phyloP scores from a whole-genome alignment of 1,140 invertebrate genomes.

The Rhyzopertha dominica region DNA sequence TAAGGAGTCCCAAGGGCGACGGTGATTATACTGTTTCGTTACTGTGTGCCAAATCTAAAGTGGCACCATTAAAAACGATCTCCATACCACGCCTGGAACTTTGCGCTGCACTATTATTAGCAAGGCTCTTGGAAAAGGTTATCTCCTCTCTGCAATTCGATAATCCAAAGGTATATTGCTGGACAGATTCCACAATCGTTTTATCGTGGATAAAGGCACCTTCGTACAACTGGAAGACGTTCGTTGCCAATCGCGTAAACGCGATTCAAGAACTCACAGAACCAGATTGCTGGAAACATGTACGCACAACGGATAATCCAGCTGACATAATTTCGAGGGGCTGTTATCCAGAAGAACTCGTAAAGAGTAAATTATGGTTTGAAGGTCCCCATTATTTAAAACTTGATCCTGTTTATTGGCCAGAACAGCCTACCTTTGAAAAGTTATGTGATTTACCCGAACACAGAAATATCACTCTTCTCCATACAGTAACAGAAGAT shows the following conservation, averaged over 20 bases:
- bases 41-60: conserved; percentile 41
- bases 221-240: conserved; percentile 18
- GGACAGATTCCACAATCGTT: conserved; percentile 24
- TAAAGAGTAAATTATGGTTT: conserved; percentile 33
- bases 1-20: conserved; percentile 15
- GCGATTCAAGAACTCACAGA: conserved; percentile 36
- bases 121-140: conserved; percentile 17
- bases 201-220: conserved; percentile 20
- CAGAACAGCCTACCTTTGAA: no score
- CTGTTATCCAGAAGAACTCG: conserved; percentile 15
- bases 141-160: conserved; percentile 9
- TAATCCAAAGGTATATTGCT: conserved; percentile 11
- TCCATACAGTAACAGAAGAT: background rate
- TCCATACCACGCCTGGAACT: conserved; percentile 49
- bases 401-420: no score
- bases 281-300: conserved; percentile 35
- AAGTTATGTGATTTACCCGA: background rate
- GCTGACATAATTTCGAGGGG: conserved; percentile 41
- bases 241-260: conserved; percentile 24
- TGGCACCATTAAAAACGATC: conserved; percentile 45
- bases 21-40: conserved; percentile 27
- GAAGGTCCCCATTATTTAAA: conserved; percentile 26
- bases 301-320: conserved; percentile 37
- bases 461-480: background rate
- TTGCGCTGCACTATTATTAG: conserved; percentile 40